These are phyloP conservation scores for Sceliomorpha sp. DNA, from an alignment of 2,888 invertebrate genomes.

Conservation along the genomic window DNA sequence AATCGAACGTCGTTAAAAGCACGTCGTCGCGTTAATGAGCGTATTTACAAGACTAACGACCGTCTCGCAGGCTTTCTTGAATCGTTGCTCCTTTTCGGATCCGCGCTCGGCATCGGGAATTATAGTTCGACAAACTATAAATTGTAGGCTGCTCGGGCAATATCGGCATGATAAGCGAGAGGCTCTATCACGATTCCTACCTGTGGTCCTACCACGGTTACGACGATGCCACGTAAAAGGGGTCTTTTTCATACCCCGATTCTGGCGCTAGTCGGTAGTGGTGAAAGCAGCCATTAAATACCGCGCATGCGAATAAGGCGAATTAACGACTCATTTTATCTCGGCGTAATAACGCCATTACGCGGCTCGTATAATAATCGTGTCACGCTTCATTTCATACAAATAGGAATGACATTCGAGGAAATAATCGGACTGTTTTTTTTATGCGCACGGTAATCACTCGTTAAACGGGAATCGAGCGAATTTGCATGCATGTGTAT, in stretches of 20 bases:
- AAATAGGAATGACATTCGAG: conserved; percentile 43
- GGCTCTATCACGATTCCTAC: conserved; percentile 17
- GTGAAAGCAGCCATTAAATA: conserved; percentile 48
- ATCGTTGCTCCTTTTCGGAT: neutral
- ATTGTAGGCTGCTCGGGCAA: conserved; percentile 4
- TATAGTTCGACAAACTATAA: conserved; percentile 15
- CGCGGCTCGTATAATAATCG: conserved; percentile 44
- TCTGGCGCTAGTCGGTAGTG: conserved; percentile 16
- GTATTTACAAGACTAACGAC: too few species aligned
- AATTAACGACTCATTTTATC: conserved; percentile 47
- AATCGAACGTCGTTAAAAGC: too few species aligned
- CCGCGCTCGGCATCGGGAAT: too few species aligned
- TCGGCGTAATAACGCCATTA: conserved; percentile 46
- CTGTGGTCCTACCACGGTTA: conserved; percentile 16
- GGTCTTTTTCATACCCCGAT: conserved; percentile 33
- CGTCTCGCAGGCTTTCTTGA: too few species aligned
- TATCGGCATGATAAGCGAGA: neutral
- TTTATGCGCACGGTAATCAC: conserved; percentile 17
- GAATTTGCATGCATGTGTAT: neutral
- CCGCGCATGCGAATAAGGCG: conserved; percentile 36
- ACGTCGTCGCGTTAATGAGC: too few species aligned
- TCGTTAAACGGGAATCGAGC: conserved; percentile 16
- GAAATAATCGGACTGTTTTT: conserved; percentile 36
- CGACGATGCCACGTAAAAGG: conserved; percentile 19
- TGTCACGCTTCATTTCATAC: conserved; percentile 45